Evolutionary conservation across 2,797 vertebrate species (phyloP), one percentile per base, ranked within the genome.

Genomic region (Margarornis squamiger): DNA sequence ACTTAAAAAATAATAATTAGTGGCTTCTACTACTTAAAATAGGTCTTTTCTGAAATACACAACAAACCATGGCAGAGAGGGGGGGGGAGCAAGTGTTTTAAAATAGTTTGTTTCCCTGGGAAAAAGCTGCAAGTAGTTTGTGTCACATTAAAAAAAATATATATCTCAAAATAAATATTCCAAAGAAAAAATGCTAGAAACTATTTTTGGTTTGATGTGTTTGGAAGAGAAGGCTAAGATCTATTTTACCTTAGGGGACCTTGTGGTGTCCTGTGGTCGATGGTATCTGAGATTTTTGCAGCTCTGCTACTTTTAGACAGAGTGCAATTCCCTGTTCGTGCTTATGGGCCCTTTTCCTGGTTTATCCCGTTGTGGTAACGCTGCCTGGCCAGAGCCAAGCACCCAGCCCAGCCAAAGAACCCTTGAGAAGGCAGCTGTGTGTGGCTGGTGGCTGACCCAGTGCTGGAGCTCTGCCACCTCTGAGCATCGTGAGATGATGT

Each of bases 71-170:
- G 43, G 68, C 27, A 65, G 52, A 26, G 26, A 83, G 57, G 48
- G 45, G 43, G 38, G 6, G 32, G 52, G 49, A 58, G 3, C 72
- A 90, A 92, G 39, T 74, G 36, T 70, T 92, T 84, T 84, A 75
- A 96, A 96, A 95, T 92, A 95, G 90, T 71, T 90, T 73, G 2
- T 75, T 79, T 95, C 83, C 83, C 59, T 95, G 91, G 90, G 96
- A 94, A 93, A 95, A 91, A 87, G 67, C 80, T 86, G 66, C 45
- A 63, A 90, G 77, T 27, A 27, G 38, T 91, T 90, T 92, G 17
- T 87, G 51, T 88, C 59, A 43, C 30, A 57, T 59, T 59, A 11
- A 23, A 43, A 66, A 84, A 70, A 59, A 74, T 24, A 22, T 14
- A 45, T 9, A 13, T 52, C 34, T 62, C 43, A 63, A 80, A 66